Percentiles rank a stretch among this genome's conserved stretches.
These are phyloP conservation scores for Oncorhynchus gorbuscha DNA, from an alignment of 2,113 vertebrate species.

Conservation along the genomic window DNA sequence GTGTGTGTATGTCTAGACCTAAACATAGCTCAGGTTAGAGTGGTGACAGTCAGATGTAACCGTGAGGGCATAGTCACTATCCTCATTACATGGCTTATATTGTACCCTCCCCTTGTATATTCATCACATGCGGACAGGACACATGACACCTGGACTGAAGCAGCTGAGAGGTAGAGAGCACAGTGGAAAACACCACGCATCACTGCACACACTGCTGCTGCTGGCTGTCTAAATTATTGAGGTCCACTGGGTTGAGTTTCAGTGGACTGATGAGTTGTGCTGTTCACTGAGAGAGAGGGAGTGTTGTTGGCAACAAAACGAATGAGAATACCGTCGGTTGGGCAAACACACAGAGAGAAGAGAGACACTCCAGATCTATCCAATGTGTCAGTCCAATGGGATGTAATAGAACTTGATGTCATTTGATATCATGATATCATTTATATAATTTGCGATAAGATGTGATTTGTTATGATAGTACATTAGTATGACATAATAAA, in stretches of 20 bases:
- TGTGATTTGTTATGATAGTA: too few relatives aligned
- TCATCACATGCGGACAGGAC: background rate
- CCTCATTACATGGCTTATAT: background rate
- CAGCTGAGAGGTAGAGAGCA: background rate
- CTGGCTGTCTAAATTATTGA: conserved; percentile 65
- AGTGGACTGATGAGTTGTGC: conserved; percentile 35
- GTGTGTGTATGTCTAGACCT: too few relatives aligned
- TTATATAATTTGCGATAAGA: too few relatives aligned
- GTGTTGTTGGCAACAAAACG: background rate
- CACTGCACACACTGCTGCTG: background rate
- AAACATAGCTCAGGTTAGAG: too few relatives aligned
- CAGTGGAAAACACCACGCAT: conserved; percentile 19
- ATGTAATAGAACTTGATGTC: too few relatives aligned
- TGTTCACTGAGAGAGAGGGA: conserved; percentile 16
- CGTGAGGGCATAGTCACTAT: background rate
- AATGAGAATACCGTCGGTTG: background rate
- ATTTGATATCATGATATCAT: too few relatives aligned
- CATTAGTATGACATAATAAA: background rate
- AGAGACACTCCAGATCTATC: too few relatives aligned
- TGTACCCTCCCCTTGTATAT: background rate
- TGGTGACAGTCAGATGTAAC: too few relatives aligned
- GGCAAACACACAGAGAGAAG: background rate
- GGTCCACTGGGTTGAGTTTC: conserved; percentile 55
- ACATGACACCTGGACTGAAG: conserved; percentile 10
- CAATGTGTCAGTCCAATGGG: too few relatives aligned